Percentiles rank a stretch among this genome's conserved stretches.
Evolutionary conservation across 2,888 invertebrate species (phyloP).

Genomic region (Urechis unicinctus): DNA sequence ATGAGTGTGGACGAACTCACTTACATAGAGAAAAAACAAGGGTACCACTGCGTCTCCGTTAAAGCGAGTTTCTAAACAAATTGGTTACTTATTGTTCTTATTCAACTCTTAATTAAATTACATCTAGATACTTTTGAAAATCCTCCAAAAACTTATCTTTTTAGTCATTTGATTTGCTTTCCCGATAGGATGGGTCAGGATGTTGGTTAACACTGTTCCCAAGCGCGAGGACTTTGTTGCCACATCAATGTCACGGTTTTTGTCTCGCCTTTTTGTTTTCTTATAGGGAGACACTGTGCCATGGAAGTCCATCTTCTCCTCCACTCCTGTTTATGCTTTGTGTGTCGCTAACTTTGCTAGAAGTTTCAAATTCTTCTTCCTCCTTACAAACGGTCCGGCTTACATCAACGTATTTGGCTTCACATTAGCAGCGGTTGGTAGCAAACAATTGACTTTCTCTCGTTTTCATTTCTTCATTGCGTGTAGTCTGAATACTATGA

Average conservation of each 20-base stretch:
- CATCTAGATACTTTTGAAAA: no score
- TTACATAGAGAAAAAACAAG: constrained; percentile 30
- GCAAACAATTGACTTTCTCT: not conserved
- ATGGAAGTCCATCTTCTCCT: constrained; percentile 38
- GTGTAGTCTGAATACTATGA: no score
- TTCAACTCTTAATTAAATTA: no score
- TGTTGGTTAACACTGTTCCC: not conserved
- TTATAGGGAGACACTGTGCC: constrained; percentile 37
- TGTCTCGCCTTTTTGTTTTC: constrained; percentile 5
- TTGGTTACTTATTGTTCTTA: no score
- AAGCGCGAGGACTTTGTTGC: not conserved
- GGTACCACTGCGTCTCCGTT: no score
- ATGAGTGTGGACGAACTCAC: constrained; percentile 35
- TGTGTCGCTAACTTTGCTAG: constrained; percentile 43
- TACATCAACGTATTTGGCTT: constrained; percentile 43
- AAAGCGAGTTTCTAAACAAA: no score
- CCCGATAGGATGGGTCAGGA: no score
- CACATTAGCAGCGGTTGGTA: constrained; percentile 38
- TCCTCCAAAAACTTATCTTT: no score
- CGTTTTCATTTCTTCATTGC: no score
- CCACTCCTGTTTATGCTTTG: constrained; percentile 38
- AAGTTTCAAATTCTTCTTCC: constrained; percentile 42
- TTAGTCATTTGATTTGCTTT: no score
- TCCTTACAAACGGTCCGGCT: constrained; percentile 45
- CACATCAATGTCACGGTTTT: not conserved